Evolutionary conservation across 2,113 vertebrate genomes (phyloP), one percentile per base, ranked within the genome.

Genomic region (Charina bottae): DNA sequence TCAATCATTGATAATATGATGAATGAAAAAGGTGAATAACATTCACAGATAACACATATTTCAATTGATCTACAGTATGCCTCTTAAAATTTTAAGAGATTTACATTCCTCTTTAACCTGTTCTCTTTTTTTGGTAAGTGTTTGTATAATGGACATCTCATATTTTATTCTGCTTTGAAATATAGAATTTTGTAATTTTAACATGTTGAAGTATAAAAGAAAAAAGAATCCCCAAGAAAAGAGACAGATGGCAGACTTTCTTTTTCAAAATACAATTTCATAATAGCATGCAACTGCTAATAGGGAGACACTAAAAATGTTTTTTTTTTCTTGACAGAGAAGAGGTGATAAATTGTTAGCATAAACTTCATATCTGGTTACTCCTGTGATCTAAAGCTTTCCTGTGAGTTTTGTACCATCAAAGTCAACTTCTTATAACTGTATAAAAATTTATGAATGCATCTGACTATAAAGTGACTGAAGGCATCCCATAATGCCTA

Each of bases 241-340:
- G n/a, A 97, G 96, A 97, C 97, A 98, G 97, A 97, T 97, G 97
- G 96, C 92, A 97, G 94, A 54, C 95, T 94, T 91, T 97, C 97
- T 96, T 97, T 93, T 97, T 94, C 94, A 95, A 97, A 98, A 97
- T 94, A 97, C 96, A 96, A 95, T 97, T 97, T 97, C 96, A 96
- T 97, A 97, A 97, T 97, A 97, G 95, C 94, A 95, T 94, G 95
- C 96, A 97, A 97, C 95, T 97, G 95, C 95, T 98, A 98, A 98
- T 97, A 97, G 96, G 94, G 94, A 97, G 92, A 93, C 94, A 96
- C 97, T 97, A 97, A 97, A 97, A 97, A 96, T 93, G 96, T 96
- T 97, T 97, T 96, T 97, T 97, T 96, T 84, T 97, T 94, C 92
- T 97, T 96, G 96, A 96, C 0, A 4, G 91, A 96, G 96, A 97